These are phyloP conservation scores for Eristalinus aeneus DNA, from an alignment of 2,888 invertebrate species.

Conservation along the genomic window DNA sequence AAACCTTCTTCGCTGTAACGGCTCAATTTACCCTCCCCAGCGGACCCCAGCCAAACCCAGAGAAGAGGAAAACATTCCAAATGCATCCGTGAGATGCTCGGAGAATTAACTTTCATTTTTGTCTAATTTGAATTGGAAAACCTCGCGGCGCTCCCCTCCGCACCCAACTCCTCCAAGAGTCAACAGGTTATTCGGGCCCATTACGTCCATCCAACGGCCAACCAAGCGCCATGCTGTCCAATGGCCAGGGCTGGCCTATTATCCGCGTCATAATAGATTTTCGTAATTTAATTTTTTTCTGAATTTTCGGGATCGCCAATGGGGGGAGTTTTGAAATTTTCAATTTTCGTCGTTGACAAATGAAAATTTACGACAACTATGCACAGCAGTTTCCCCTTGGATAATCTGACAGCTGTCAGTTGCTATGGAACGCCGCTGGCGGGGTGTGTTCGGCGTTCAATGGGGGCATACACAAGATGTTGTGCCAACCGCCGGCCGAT, in stretches of 20 bases:
- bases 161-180: not conserved
- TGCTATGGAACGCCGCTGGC: not conserved
- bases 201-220: not conserved
- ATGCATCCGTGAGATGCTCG: conserved; percentile 8
- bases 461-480: conserved; percentile 3
- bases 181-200: conserved; percentile 60
- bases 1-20: conserved; percentile 29
- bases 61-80: conserved; percentile 22
- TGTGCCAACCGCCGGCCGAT: conserved; percentile 29
- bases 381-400: not conserved
- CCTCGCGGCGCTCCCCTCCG: conserved; percentile 24
- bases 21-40: conserved; percentile 49
- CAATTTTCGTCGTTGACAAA: not conserved
- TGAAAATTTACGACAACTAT: conserved; percentile 21
- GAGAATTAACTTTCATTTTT: conserved; percentile 68
- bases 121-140: conserved; percentile 70
- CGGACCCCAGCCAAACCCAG: not conserved
- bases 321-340: not conserved
- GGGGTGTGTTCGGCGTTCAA: not conserved
- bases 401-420: conserved; percentile 32
- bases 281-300: conserved; percentile 17
- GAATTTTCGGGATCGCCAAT: not conserved
- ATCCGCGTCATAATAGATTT: conserved; percentile 29
- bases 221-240: not conserved
- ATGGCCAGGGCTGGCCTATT: conserved; percentile 6